Evolutionary conservation across 2,113 vertebrate genomes (phyloP), one percentile per base, ranked within the genome.

Genomic region (Centropus bengalensis): DNA sequence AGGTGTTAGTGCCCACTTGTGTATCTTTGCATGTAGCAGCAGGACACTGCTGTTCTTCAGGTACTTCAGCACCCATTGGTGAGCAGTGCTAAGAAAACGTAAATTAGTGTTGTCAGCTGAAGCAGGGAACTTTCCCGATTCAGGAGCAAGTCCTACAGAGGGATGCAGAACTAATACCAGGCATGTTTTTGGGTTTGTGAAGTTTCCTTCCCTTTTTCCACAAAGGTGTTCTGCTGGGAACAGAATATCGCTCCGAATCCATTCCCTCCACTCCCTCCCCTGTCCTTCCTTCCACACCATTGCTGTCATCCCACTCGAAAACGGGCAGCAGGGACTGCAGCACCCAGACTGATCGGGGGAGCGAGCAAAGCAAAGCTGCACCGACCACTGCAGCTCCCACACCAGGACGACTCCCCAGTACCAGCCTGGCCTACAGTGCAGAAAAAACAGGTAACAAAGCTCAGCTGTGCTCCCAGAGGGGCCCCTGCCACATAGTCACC

Each of bases 311-410:
- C 51, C 99, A 99, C 97, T 99, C 99, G 0, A 99, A 99, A 97
- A 99, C 99, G 0, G 99, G 99, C 96, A 99, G 99, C 97, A 98
- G 98, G 56, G 99, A 99, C 97, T 99, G 99, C 97, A 99, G 98
- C 97, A 99, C 99, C 3, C 99, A 99, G 96, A 99, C 99, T 0
- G 99, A 99, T 58, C 97, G 98, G 82, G 98, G 98, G 59, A 97
- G 82, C 2, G 98, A 99, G 45, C 95, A 97, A 20, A 97, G 96
- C 97, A 99, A 99, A 96, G 86, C 91, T 44, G 67, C 96, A 7
- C 58, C 97, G 83, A 69, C 97, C 22, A 32, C 96, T 75, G 93
- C 96, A 63, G 93, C 98, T 91, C 96, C 97, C 85, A 66, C 92
- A 62, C 77, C 97, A n/a, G 93, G 78, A 68, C 94, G 96, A 47